Percentiles rank a stretch among this genome's conserved stretches.
phyloP scores from a whole-genome alignment of 2,797 vertebrate genomes.

The Yasuhikotakia modesta region DNA sequence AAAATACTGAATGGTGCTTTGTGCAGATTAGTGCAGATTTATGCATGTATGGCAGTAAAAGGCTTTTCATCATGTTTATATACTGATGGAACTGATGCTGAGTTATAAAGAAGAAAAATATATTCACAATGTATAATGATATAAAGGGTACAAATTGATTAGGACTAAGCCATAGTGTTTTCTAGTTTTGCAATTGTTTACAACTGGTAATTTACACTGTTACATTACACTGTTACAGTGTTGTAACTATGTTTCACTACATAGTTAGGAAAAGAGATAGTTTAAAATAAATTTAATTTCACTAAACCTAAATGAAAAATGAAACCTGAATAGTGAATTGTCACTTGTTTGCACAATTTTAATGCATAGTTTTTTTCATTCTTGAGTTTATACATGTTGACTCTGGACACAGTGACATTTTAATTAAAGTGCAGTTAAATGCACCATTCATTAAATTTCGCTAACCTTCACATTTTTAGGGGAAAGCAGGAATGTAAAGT shows the following conservation, averaged over 20 bases:
- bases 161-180: conserved; percentile 56
- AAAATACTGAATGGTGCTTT: conserved; percentile 26
- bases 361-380: neutral
- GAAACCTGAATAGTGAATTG: conserved; percentile 32
- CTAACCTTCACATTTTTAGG: conserved; percentile 20
- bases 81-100: conserved; percentile 4
- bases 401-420: conserved; percentile 12
- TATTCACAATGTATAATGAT: conserved; percentile 20
- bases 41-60: conserved; percentile 8
- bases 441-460: conserved; percentile 8
- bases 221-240: conserved; percentile 11
- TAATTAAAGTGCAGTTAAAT: neutral
- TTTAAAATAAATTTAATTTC: conserved; percentile 35
- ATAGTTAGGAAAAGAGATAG: conserved; percentile 12
- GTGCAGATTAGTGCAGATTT: neutral
- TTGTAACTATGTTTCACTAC: conserved; percentile 10
- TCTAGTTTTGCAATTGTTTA: conserved; percentile 48
- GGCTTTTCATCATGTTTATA: too few relatives aligned
- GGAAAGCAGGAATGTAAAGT: conserved; percentile 44
- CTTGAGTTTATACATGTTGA: too few relatives aligned
- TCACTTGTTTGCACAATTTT: conserved; percentile 48
- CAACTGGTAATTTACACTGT: conserved; percentile 25
- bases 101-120: conserved; percentile 29
- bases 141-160: conserved; percentile 23
- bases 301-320: conserved; percentile 39